Evolutionary conservation across 2,113 vertebrate genomes (phyloP).

Genomic region (Prunella himalayana): DNA sequence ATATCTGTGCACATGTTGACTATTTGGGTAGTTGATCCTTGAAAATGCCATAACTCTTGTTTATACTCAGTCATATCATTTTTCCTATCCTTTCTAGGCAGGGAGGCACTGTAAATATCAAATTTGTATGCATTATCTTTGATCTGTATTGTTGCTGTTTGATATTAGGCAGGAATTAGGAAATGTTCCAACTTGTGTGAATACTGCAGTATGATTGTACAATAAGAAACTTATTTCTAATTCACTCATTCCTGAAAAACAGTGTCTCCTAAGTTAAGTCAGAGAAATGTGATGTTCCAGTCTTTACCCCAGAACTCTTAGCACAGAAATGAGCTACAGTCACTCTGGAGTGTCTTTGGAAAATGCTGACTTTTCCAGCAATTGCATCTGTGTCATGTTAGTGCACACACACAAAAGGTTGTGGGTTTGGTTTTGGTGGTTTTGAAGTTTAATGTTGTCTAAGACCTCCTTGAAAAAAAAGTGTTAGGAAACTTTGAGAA

Average conservation of each 20-base stretch:
- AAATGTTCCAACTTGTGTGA: background rate
- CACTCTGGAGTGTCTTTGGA: background rate
- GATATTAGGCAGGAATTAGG: constrained; percentile 38
- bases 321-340: background rate
- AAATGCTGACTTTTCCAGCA: background rate
- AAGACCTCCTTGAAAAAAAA: background rate
- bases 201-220: background rate
- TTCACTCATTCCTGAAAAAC: background rate
- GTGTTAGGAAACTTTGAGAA: background rate
- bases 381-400: constrained; percentile 26
- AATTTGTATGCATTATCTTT: constrained; percentile 48
- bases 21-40: constrained; percentile 30
- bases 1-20: constrained; percentile 17
- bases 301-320: background rate
- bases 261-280: background rate
- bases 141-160: constrained; percentile 5
- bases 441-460: background rate
- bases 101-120: constrained; percentile 4
- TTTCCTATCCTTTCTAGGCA: constrained; percentile 8
- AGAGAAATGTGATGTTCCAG: background rate
- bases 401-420: background rate
- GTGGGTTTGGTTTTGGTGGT: background rate
- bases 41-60: constrained; percentile 39
- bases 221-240: background rate
- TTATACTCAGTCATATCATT: constrained; percentile 30